Conservation (phyloP, 2,113 vertebrate genomes). For the Onychostruthus taczanowskii region DNA sequence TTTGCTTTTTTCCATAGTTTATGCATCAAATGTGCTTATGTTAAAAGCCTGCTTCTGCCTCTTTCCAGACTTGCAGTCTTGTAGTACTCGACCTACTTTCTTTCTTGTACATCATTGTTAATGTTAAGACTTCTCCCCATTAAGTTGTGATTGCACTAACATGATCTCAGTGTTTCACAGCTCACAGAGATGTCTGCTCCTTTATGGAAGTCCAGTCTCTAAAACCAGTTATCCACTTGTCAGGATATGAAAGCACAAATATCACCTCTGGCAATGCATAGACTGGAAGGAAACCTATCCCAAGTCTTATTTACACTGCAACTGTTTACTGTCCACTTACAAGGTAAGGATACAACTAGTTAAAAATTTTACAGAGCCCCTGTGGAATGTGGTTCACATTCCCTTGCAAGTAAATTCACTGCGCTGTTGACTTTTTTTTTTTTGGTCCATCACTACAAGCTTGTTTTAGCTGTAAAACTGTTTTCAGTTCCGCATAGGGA, state of each 20-base stretch:
- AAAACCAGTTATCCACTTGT: background rate
- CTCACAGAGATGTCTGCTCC: background rate
- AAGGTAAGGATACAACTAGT: background rate
- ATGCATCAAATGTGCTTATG: background rate
- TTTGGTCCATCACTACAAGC: background rate
- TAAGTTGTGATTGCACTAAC: background rate
- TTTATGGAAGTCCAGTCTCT: background rate
- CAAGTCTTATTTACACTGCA: background rate
- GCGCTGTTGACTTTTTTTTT: background rate
- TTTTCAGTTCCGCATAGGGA: background rate
- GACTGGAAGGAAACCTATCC: background rate
- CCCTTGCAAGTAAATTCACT: background rate
- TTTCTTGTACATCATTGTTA: background rate
- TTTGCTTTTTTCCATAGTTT: background rate
- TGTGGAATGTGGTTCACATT: background rate
- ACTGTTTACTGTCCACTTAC: background rate
- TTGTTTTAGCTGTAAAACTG: background rate
- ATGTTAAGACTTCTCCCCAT: background rate
- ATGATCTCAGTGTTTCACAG: background rate
- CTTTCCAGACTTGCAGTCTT: background rate
- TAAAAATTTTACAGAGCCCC: background rate
- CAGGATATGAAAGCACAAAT: background rate
- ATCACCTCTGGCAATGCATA: background rate
- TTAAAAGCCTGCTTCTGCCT: background rate
- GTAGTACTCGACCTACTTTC: background rate